These are phyloP conservation scores for Ailuropoda melanoleuca DNA, from an alignment of 2,113 vertebrate species.

Conservation along the genomic window DNA sequence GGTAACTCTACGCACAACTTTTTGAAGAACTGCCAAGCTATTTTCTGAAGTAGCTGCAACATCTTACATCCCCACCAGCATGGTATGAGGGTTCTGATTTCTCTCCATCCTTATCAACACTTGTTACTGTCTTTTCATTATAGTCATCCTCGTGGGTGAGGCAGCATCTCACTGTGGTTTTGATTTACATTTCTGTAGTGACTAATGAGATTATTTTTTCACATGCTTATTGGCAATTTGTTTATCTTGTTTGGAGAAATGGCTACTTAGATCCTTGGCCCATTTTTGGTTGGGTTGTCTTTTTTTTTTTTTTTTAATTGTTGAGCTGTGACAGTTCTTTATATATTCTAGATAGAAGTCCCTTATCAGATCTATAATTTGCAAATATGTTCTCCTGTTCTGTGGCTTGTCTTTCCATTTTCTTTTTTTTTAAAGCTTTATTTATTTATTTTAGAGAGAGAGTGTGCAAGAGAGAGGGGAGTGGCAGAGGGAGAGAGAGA, in stretches of 20 bases:
- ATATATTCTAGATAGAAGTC: background rate
- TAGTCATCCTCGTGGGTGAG: background rate
- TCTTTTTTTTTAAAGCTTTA: background rate
- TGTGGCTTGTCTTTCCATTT: background rate
- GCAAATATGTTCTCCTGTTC: background rate
- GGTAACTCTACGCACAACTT: background rate
- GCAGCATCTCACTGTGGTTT: background rate
- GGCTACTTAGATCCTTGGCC: background rate
- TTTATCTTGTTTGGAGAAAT: background rate
- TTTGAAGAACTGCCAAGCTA: no score
- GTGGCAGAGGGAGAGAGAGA: background rate
- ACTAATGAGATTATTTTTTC: background rate
- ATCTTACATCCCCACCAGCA: background rate
- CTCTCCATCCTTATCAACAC: background rate
- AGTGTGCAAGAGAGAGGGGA: background rate
- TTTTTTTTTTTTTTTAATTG: background rate
- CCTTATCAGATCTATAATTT: background rate
- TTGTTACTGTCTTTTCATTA: background rate
- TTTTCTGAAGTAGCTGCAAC: background rate
- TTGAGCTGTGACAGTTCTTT: background rate
- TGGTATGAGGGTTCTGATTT: background rate
- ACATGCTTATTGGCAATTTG: background rate
- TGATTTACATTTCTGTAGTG: background rate
- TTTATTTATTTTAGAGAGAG: background rate
- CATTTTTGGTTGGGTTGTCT: background rate